A percentile compares a stretch with the other conserved stretches of the same genome.
Evolutionary conservation across 30 jellyfish, hydroid and myxozoan species (phyloP).

Genomic region (Catostylus mosaicus): DNA sequence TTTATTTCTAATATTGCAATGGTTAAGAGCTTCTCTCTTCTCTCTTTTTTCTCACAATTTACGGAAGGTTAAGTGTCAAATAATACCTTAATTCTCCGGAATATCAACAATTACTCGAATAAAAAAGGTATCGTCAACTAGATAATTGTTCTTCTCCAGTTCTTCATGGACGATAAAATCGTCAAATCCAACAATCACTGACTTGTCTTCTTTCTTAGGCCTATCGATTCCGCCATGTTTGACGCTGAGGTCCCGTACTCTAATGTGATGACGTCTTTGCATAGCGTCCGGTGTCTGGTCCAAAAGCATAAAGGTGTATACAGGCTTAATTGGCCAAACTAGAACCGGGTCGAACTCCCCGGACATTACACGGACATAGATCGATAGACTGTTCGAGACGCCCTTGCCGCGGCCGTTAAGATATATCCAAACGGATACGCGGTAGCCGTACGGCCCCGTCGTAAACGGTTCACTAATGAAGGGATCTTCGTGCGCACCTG

Average conservation of each 20-base stretch:
- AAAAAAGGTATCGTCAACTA: constrained; percentile 92
- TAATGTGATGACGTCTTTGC: constrained; percentile 80
- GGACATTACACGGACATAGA: constrained; percentile 85
- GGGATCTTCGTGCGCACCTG: constrained; percentile 97
- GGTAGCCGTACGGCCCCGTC: constrained; percentile 96
- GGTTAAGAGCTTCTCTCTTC: neutral
- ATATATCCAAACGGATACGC: constrained; percentile 94
- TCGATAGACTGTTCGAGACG: constrained; percentile 79
- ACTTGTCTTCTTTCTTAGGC: constrained; percentile 92
- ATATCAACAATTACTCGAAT: constrained; percentile 85
- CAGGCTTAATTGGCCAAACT: constrained; percentile 95
- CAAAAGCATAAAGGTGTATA: constrained; percentile 84
- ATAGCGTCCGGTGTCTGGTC: constrained; percentile 87
- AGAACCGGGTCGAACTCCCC: constrained; percentile 97
- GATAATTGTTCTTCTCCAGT: constrained; percentile 76
- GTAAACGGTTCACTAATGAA: constrained; percentile 92
- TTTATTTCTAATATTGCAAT: too few species aligned
- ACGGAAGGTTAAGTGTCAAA: neutral
- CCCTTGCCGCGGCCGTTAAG: constrained; percentile 98
- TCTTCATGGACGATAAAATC: constrained; percentile 96
- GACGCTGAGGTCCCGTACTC: constrained; percentile 90
- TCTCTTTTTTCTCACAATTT: neutral
- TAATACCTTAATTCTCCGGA: constrained; percentile 61
- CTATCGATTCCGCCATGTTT: constrained; percentile 88
- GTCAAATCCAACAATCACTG: constrained; percentile 93